Evolutionary conservation across 2,888 invertebrate genomes (phyloP).

Genomic region (Tachina fera): DNA sequence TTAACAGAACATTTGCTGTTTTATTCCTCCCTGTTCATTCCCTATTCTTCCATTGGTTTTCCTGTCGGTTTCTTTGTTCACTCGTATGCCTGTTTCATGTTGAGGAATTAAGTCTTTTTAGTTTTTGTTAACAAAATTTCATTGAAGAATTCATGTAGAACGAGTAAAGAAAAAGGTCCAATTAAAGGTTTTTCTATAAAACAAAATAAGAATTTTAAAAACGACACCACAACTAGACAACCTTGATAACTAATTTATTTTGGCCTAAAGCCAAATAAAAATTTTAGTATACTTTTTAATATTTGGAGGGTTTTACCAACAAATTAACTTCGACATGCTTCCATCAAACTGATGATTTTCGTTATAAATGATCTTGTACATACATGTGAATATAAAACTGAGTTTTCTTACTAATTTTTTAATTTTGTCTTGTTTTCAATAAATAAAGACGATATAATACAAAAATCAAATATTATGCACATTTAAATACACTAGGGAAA

Average conservation of each 20-base stretch:
- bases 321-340: conserved; percentile 73
- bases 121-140: conserved; percentile 47
- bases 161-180: conserved; percentile 15
- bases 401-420: conserved; percentile 18
- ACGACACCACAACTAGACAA: conserved; percentile 74
- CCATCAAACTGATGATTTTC: conserved; percentile 71
- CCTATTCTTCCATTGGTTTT: conserved; percentile 20
- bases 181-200: conserved; percentile 34
- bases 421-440: background rate
- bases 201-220: conserved; percentile 5
- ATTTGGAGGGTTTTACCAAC: conserved; percentile 63
- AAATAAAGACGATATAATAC: background rate
- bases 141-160: conserved; percentile 44
- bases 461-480: background rate
- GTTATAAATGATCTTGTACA: conserved; percentile 46
- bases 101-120: conserved; percentile 41
- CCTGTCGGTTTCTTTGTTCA: conserved; percentile 59
- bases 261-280: conserved; percentile 31
- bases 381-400: conserved; percentile 11
- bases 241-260: conserved; percentile 83
- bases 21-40: conserved; percentile 23
- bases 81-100: conserved; percentile 31
- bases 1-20: conserved; percentile 67
- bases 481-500: background rate
- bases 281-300: conserved; percentile 29